Percentiles rank a stretch among this genome's conserved stretches.
Evolutionary conservation across 2,113 vertebrate species (phyloP).

Genomic region (Enhydra lutris): DNA sequence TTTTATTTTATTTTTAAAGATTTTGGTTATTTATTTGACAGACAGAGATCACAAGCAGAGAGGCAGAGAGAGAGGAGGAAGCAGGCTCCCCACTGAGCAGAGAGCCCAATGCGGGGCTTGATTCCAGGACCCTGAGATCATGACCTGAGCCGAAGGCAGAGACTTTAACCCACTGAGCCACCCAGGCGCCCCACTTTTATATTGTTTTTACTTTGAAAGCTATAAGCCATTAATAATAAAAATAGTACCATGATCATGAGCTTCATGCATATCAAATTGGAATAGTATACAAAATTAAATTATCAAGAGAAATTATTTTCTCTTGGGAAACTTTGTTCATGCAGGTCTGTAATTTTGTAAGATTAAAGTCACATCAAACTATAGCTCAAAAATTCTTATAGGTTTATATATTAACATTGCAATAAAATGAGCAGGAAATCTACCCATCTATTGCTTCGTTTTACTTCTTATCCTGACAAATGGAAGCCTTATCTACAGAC

Average conservation of each 20-base stretch:
- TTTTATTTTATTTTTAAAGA: background rate
- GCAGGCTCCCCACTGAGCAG: no score
- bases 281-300: background rate
- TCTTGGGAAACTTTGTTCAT: background rate
- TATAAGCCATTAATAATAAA: background rate
- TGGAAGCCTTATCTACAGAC: background rate
- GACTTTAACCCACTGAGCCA: no score
- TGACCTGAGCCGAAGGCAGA: no score
- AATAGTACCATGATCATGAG: background rate
- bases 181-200: background rate
- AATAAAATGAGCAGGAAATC: background rate
- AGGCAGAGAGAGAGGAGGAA: no score
- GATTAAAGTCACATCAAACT: background rate
- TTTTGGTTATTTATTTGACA: no score
- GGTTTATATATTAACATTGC: background rate
- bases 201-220: background rate
- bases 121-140: no score
- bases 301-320: background rate
- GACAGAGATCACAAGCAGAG: no score
- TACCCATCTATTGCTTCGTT: background rate
- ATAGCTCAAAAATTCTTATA: background rate
- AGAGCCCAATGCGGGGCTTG: no score
- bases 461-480: conserved; percentile 19
- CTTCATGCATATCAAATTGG: background rate
- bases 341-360: background rate